Evolutionary conservation across 2,797 vertebrate genomes (phyloP), one percentile per base, ranked within the genome.

Genomic region (Ibycter americanus): DNA sequence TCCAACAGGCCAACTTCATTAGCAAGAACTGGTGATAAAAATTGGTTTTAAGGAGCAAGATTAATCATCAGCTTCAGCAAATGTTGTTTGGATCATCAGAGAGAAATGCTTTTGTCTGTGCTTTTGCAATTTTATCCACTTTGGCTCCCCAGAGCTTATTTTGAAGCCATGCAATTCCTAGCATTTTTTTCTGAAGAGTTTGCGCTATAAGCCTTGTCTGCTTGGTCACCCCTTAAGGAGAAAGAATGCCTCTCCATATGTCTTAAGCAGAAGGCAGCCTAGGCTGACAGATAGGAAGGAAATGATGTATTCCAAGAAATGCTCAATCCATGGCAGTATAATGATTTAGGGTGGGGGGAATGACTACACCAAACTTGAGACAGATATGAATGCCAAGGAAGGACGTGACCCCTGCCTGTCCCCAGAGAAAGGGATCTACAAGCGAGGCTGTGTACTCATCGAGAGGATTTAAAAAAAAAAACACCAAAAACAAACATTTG

Each of bases 171-270:
- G 22, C 11, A 31, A 25, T 67, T 89, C 61, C 15, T 8, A 5
- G 42, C 70, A 72, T 78, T 32, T 96, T 83, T 44, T 11, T 31
- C 54, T n/a, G 44, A 22, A 47, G 15, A 29, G 49, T 54, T 77
- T 78, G 67, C 70, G 34, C 73, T 25, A 1, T 40, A 72, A 83
- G 82, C 89, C 80, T 91, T 71, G 82, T 88, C 73, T 95, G 87
- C 93, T 91, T 88, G 86, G 93, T 95, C 96, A 83, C 78, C 78
- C 89, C 90, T 96, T 83, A 67, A 95, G 96, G 93, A 95, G 90
- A 89, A 85, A 74, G 71, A 89, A 91, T 78, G 81, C n/a, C 42
- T 93, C 82, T 92, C 92, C 92, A 80, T 94, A 93, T 94, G 96
- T 93, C 92, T 93, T 89, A 47, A 94, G 84, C 89, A 96, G 92